Conservation (phyloP, 1,140 invertebrate species). For the Brachionus paranguensis region DNA sequence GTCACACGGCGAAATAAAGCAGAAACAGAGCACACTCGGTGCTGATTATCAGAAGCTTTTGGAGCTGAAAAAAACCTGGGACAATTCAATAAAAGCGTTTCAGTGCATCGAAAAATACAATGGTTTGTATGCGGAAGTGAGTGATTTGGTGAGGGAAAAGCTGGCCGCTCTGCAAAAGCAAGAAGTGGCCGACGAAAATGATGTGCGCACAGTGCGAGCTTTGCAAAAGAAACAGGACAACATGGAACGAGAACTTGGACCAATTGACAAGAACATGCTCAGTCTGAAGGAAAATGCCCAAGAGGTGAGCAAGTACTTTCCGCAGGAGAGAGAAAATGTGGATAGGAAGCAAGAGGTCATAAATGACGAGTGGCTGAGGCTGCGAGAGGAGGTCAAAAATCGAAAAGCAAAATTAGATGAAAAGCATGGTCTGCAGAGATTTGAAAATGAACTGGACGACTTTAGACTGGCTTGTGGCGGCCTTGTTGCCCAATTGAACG, state of each 20-base stretch:
- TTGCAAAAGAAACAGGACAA: conserved; percentile 30
- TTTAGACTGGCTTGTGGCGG: conserved; percentile 52
- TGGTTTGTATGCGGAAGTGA: background rate
- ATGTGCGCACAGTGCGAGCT: conserved; percentile 24
- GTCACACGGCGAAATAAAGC: conserved; percentile 12
- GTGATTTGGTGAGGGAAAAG: conserved; percentile 25
- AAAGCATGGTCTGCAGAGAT: conserved; percentile 17
- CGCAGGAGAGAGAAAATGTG: conserved; percentile 7
- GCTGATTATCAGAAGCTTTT: background rate
- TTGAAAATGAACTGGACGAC: conserved; percentile 1
- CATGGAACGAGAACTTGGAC: conserved; percentile 19
- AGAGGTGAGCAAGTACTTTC: conserved; percentile 30
- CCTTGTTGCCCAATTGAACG: conserved; percentile 73
- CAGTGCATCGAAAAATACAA: conserved; percentile 33
- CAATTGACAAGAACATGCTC: background rate
- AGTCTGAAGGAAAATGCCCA: background rate
- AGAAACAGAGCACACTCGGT: background rate
- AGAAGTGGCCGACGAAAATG: background rate
- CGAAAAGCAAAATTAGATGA: conserved; percentile 20
- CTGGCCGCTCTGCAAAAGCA: conserved; percentile 1
- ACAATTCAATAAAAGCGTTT: conserved; percentile 37
- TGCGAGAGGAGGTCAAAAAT: conserved; percentile 15
- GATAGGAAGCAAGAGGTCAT: background rate
- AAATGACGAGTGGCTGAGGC: background rate
- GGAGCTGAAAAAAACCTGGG: conserved; percentile 31